Conservation (phyloP, 2,797 vertebrate genomes). For the Acridotheres tristis region DNA sequence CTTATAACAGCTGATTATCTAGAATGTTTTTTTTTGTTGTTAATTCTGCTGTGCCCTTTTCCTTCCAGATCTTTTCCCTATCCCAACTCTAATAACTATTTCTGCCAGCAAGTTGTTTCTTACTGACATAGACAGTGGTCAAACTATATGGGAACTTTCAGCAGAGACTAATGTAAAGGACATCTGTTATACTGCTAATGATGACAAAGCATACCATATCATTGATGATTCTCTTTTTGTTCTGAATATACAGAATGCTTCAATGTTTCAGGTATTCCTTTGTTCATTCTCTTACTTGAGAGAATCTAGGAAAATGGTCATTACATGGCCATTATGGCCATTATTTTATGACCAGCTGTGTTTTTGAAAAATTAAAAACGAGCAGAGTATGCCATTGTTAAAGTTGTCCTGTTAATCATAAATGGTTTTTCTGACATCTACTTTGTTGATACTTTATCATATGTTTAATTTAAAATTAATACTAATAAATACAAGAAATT, state of each 20-base stretch:
- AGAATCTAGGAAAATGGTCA: neutral
- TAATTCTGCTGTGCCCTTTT: neutral
- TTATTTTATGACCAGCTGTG: neutral
- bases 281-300: neutral
- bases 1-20: neutral
- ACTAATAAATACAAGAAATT: neutral
- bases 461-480: neutral
- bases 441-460: neutral
- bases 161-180: constrained; percentile 27
- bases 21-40: neutral
- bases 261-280: constrained; percentile 66
- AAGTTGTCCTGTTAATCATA: neutral
- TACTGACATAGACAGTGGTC: constrained; percentile 69
- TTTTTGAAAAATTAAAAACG: neutral
- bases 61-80: constrained; percentile 58
- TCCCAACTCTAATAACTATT: constrained; percentile 67
- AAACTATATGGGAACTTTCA: constrained; percentile 52
- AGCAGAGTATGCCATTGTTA: neutral
- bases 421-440: neutral
- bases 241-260: constrained; percentile 40
- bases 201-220: constrained; percentile 55
- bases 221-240: constrained; percentile 57
- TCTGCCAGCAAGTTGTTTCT: constrained; percentile 56
- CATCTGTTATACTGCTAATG: constrained; percentile 66
- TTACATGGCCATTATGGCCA: neutral